Evolutionary conservation across 1,140 invertebrate genomes (phyloP).

Genomic region (Diploscapter pachys): DNA sequence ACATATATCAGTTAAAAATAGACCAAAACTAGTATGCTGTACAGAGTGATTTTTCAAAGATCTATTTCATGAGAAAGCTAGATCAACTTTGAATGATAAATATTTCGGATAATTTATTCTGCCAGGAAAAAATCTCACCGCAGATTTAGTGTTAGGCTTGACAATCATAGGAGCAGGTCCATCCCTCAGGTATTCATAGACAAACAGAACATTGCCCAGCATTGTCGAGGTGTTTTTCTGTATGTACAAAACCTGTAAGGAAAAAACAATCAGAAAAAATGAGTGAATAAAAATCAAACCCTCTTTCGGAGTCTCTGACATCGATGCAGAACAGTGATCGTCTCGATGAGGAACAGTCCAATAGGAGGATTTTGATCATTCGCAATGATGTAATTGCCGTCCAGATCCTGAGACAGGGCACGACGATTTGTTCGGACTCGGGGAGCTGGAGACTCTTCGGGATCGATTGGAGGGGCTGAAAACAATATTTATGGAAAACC

Average conservation of each 20-base stretch:
- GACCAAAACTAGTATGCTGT: too few relatives aligned
- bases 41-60: too few relatives aligned
- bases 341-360: constrained; percentile 24
- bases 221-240: constrained; percentile 15
- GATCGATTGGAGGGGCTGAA: neutral
- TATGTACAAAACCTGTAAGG: constrained; percentile 24
- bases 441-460: constrained; percentile 2
- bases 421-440: constrained; percentile 10
- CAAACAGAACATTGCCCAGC: constrained; percentile 24
- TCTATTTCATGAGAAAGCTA: too few relatives aligned
- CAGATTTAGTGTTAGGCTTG: neutral
- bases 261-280: neutral
- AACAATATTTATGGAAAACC: neutral
- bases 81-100: too few relatives aligned
- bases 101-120: too few relatives aligned
- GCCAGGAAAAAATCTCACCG: too few relatives aligned
- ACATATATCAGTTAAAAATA: too few relatives aligned
- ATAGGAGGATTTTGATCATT: constrained; percentile 17
- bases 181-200: constrained; percentile 29
- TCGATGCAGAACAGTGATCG: constrained; percentile 22
- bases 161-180: constrained; percentile 16
- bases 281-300: neutral
- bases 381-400: neutral
- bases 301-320: constrained; percentile 26
- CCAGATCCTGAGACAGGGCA: constrained; percentile 2